Base-by-base conservation (phyloP, 64 coral and sea anemone species). In the Porites lutea region DNA sequence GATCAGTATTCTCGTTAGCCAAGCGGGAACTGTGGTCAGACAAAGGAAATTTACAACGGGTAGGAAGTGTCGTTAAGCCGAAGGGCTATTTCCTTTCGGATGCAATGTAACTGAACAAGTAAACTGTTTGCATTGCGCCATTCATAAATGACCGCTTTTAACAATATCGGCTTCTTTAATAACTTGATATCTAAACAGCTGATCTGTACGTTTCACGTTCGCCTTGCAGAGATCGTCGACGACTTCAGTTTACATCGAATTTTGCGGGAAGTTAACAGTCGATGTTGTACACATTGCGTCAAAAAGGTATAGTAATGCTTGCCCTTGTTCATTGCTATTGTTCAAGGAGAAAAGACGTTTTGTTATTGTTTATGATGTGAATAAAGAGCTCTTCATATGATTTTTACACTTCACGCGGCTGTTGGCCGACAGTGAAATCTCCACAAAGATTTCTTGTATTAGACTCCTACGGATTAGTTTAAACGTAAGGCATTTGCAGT, bases 311-410 rank as follows among this genome's bases (percentile, higher is more conserved):
- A 48, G 2, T 16, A 76, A 8, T 48, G 45, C 60, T 65, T 62
- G 22, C 79, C 19, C 19, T 82, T 82, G 79, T 82, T 13, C 59
- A 18, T 11, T 82, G 37, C 5, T 70, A 73, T 37, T 37, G 27
- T 37, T 37, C 27, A 37, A 37, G 0, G 27, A 64, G 65, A 47
- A 83, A 20, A 10, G 65, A 68, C 81, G n/a, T 84, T 10, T 51
- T 62, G 15, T 84, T 68, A 84, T 52, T 84, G 59, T 52, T 69
- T 69, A 69, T 67, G 81, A 18, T 84, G 18, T 13, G 19, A 16
- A 69, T 52, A 84, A 51, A 66, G 46, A 61, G 15, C n/a, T 52
- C 63, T 67, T 69, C 6, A 20, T 51, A 1, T 51, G 12, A 9
- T 18, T 19, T 69, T 5, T 48, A 7, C 60, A 12, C 48, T 52